Evolutionary conservation across 2,797 vertebrate species (phyloP).

Genomic region (Gymnoscopelus microlampas): DNA sequence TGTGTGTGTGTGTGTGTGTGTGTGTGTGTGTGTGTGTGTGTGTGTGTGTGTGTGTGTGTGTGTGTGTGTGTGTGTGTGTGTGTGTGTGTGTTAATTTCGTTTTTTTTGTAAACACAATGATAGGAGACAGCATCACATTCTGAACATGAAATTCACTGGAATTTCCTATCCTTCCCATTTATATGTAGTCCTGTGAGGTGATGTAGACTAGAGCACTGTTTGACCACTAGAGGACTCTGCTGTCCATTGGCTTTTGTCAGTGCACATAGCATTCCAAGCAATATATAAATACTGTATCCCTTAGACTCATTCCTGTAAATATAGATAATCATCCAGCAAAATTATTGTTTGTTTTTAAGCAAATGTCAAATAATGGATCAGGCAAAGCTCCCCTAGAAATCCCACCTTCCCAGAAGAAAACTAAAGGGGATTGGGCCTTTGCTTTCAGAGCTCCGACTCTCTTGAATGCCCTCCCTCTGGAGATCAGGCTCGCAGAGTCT

Average conservation of each 20-base stretch:
- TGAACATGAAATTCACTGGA: neutral
- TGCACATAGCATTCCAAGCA: neutral
- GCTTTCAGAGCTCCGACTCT: no score
- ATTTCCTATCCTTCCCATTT: conserved; percentile 4
- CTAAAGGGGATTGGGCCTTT: no score
- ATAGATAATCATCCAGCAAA: neutral
- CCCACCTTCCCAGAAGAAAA: no score
- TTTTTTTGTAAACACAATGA: neutral
- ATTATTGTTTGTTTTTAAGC: neutral
- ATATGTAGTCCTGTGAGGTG: neutral
- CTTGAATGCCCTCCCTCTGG: no score
- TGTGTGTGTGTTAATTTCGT: neutral
- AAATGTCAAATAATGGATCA: neutral
- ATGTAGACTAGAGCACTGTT: neutral
- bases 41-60: neutral
- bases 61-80: neutral
- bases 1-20: neutral
- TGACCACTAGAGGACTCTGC: conserved; percentile 35
- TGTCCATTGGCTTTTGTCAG: neutral
- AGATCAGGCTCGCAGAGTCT: no score
- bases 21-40: conserved; percentile 6
- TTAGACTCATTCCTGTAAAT: neutral
- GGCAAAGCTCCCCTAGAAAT: no score
- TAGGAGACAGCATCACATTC: neutral
- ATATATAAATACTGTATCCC: no score